These are phyloP conservation scores for Mionectes olivaceus DNA, from an alignment of 2,797 vertebrate species.

Conservation along the genomic window DNA sequence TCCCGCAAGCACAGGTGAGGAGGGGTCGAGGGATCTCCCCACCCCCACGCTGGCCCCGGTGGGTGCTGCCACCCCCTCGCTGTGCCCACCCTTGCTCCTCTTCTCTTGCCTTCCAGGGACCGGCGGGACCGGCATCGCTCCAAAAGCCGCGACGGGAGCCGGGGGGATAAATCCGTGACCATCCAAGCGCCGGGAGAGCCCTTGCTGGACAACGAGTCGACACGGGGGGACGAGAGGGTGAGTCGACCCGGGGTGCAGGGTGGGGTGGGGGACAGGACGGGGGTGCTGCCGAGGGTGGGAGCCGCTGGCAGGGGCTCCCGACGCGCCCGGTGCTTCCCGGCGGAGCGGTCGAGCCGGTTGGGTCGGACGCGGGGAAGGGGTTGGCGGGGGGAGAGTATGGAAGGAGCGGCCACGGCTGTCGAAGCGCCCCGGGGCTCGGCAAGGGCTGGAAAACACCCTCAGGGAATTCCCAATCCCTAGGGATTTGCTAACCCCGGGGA, in stretches of 20 bases:
- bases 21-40: accelerated
- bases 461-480: neutral
- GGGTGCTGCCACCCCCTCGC: neutral
- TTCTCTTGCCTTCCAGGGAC: slow-evolving; percentile 76
- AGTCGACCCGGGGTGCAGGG: neutral
- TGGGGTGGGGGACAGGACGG: neutral
- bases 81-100: neutral
- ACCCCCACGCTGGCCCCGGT: accelerated
- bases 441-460: neutral
- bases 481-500: neutral
- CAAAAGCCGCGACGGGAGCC: slow-evolving; percentile 87
- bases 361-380: neutral
- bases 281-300: neutral
- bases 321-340: neutral
- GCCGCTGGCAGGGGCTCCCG: neutral
- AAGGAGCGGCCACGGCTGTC: neutral
- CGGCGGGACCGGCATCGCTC: slow-evolving; percentile 89
- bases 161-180: slow-evolving; percentile 90
- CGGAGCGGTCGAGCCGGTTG: neutral
- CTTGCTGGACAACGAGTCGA: slow-evolving; percentile 88
- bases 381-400: neutral
- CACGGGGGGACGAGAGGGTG: slow-evolving; percentile 90
- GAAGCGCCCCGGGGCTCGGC: neutral
- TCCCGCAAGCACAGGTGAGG: slow-evolving; percentile 91
- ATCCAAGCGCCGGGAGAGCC: slow-evolving; percentile 92